Evolutionary conservation across 1,140 invertebrate species (phyloP).

Genomic region (Scaptomyza graminum): DNA sequence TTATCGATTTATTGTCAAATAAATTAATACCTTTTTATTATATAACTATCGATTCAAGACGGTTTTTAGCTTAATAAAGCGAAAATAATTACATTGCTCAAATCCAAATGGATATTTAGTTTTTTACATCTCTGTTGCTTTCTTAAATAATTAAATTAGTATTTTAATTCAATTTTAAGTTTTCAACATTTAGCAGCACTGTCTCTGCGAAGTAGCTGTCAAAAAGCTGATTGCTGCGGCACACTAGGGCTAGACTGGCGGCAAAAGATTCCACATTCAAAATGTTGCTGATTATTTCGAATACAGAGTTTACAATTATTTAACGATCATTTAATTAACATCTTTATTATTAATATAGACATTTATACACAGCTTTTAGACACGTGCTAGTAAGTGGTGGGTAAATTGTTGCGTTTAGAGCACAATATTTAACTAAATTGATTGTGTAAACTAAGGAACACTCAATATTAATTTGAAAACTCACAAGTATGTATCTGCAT

Average conservation of each 20-base stretch:
- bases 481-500: not conserved
- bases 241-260: not conserved
- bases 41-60: not conserved
- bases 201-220: not conserved
- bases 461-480: constrained; percentile 7
- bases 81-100: too few species aligned
- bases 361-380: constrained; percentile 10
- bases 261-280: not conserved
- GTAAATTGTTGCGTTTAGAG: constrained; percentile 14
- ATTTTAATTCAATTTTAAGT: not conserved
- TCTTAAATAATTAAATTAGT: too few species aligned
- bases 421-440: constrained; percentile 19
- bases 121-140: too few species aligned
- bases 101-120: too few species aligned
- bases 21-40: not conserved
- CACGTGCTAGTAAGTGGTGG: constrained; percentile 19
- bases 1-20: constrained; percentile 25
- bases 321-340: constrained; percentile 29
- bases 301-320: not conserved
- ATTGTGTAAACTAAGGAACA: constrained; percentile 13
- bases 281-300: not conserved
- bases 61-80: too few species aligned
- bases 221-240: constrained; percentile 9
- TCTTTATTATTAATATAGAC: constrained; percentile 12
- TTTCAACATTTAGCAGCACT: not conserved